These are phyloP conservation scores for Pelecanus crispus DNA, from an alignment of 2,113 vertebrate species.

Conservation along the genomic window DNA sequence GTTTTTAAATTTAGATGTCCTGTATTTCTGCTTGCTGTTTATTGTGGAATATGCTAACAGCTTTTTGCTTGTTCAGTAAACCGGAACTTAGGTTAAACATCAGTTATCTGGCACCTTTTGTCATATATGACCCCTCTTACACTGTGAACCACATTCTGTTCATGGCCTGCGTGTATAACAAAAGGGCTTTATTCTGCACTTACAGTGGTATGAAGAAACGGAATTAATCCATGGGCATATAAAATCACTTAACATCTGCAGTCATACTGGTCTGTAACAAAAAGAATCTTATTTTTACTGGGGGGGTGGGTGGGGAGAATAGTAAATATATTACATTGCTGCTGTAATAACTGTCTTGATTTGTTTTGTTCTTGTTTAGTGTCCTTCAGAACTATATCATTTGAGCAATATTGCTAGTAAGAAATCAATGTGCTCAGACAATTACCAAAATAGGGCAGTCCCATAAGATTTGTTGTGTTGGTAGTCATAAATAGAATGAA, in stretches of 20 bases:
- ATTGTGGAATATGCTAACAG: not conserved
- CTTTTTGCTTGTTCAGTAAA: not conserved
- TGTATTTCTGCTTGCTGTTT: not conserved
- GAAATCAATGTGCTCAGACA: slow-evolving; percentile 6
- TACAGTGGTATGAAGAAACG: not conserved
- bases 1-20: not conserved
- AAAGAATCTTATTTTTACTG: not conserved
- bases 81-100: not conserved
- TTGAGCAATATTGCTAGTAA: not conserved
- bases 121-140: not conserved
- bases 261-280: not conserved
- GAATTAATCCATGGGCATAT: not conserved
- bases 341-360: not conserved
- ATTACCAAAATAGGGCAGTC: not conserved
- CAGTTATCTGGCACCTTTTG: not conserved
- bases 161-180: not conserved
- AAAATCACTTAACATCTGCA: not conserved
- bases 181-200: not conserved
- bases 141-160: not conserved
- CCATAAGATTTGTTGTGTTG: not conserved
- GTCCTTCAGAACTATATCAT: not conserved
- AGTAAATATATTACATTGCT: not conserved
- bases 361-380: not conserved
- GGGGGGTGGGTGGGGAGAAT: not conserved
- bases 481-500: not conserved